Evolutionary conservation across 2,888 invertebrate genomes (phyloP), one percentile per base, ranked within the genome.

Genomic region (Mayetiola destructor): DNA sequence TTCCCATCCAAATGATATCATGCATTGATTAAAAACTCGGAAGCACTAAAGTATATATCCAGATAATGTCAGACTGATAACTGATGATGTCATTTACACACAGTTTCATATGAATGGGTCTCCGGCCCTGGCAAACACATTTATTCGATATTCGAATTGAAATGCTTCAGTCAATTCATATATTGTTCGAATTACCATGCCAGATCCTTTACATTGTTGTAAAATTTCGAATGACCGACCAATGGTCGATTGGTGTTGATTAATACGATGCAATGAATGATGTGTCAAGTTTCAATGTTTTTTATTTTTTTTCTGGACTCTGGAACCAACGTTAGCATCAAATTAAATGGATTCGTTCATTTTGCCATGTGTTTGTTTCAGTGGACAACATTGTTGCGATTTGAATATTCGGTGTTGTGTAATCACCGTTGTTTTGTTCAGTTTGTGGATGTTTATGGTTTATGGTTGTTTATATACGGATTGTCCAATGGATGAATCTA

Each of bases 61-160:
- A 48, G 48, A 48, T 48, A 48, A 48, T 48, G 48, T 48, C 48
- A 48, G 40, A 27, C 27, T 48, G 48, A 48, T 48, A 48, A 48
- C 48, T 48, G 48, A 48, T 48, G 48, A 27, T 48, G 48, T 48
- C 48, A 48, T 48, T 48, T 48, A 27, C 48, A 48, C 27, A 48
- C 27, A 48, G 23, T 48, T 23, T 48, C 48, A n/a, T n/a, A n/a
- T n/a, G n/a, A n/a, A n/a, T n/a, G n/a, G n/a, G n/a, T n/a, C n/a
- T n/a, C n/a, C n/a, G n/a, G n/a, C n/a, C n/a, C n/a, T n/a, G n/a
- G n/a, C n/a, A n/a, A n/a, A n/a, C n/a, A n/a, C n/a, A n/a, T n/a
- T n/a, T n/a, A n/a, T n/a, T n/a, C n/a, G n/a, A n/a, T n/a, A 40
- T 21, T 40, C 48, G 48, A 48, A 48, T 48, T 48, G 48, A 48